phyloP scores from a whole-genome alignment of 2,113 vertebrate genomes.

The Orientallactaga bullata region DNA sequence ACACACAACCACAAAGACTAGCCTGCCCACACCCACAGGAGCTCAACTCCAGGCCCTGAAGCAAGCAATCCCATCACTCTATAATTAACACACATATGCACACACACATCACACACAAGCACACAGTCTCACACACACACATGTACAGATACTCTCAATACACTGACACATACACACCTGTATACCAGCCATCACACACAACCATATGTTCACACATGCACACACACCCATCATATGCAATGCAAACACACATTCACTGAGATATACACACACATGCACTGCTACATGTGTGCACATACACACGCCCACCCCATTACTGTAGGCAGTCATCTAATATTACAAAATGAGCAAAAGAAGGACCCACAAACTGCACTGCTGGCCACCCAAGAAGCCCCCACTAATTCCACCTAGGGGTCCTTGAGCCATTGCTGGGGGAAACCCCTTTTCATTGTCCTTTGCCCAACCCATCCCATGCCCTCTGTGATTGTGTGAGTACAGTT shows the following conservation, averaged over 20 bases:
- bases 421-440: background rate
- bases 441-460: background rate
- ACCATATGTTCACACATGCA: background rate
- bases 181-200: background rate
- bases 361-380: background rate
- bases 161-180: background rate
- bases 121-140: background rate
- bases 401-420: background rate
- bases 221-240: no score
- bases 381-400: accelerated
- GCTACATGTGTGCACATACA: background rate
- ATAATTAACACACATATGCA: background rate
- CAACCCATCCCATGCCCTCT: background rate
- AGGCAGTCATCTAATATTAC: background rate
- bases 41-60: background rate
- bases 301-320: background rate
- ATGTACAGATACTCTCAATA: background rate
- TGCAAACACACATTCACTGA: background rate
- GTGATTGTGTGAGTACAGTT: background rate
- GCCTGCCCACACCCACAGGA: background rate
- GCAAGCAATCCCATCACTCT: no score
- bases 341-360: background rate
- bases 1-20: background rate
- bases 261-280: background rate
- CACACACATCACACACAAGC: no score